Conservation (phyloP, 2,113 vertebrate species). For the Axis porcinus region DNA sequence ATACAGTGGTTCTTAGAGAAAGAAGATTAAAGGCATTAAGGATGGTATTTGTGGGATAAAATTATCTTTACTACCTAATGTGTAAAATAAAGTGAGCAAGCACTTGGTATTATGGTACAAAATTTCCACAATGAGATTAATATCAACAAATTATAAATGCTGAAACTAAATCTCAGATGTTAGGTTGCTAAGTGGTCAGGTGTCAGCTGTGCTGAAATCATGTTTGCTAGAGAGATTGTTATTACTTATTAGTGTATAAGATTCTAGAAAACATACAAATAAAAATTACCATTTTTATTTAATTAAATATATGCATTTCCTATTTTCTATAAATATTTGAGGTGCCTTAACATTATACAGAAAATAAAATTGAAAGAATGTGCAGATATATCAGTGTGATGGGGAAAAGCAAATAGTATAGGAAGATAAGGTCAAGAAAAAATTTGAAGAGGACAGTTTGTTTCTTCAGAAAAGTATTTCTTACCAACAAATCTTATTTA, state of each 20-base stretch:
- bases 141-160: conserved; percentile 1
- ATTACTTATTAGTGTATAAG: background rate
- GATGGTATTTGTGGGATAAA: background rate
- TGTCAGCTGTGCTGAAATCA: background rate
- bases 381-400: background rate
- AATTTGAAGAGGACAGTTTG: background rate
- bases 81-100: background rate
- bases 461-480: background rate
- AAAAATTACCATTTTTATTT: background rate
- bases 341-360: background rate
- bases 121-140: background rate
- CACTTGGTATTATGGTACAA: background rate
- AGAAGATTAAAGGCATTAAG: background rate
- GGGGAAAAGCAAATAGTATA: background rate
- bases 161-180: background rate
- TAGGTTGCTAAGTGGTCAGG: background rate
- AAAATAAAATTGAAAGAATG: background rate
- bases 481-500: background rate
- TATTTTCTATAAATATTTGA: background rate
- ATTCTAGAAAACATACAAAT: background rate
- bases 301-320: background rate
- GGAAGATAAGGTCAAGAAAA: background rate
- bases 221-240: background rate
- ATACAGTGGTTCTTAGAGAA: background rate
- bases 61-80: background rate